Base-by-base conservation (phyloP, 1,140 invertebrate species). In the Homalodisca vitripennis region DNA sequence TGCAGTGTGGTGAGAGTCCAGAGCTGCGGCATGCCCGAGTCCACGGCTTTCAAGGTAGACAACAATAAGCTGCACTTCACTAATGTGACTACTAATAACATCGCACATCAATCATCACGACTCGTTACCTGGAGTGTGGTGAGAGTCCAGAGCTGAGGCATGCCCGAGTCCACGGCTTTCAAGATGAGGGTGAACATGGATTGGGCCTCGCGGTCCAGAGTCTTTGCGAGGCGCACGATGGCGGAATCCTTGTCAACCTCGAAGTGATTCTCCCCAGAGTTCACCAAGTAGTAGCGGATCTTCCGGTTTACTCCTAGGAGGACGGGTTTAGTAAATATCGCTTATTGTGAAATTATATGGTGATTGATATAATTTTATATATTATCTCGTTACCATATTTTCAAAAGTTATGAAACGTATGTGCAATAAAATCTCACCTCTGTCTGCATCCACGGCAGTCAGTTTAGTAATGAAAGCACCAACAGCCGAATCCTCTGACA, bases 161-260 rank as follows among this genome's bases (percentile, higher is more conserved):
- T 84, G 0, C 93, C 55, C 14, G 55, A 60, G 81, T 97, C 94
- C 13, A 85, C 78, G 0, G 93, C 94, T 74, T 87, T 86, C 22
- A 97, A 82, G 1, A 89, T 88, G 1, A 98, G 80, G 75, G 93
- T 93, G 78, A 95, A 97, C 77, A 89, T 85, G 0, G 91, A 89
- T 74, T 87, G 86, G 2, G 87, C 87, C 84, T 98, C 96, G 48
- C 95, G 83, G 80, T 98, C 95, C 14, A 97, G 79, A 29, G 88
- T 82, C 73, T 92, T 92, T 55, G 87, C 88, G 24, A 96, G 80
- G 1, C 89, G 93, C 3, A 97, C 83, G 68, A 96, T 92, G 48
- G 93, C 94, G 76, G 87, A 93, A 46, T 90, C 87, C 0, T 86
- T 71, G 2, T 90, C 87, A 65, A 96, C 89, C 47, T 83, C 80